phyloP scores from a whole-genome alignment of 2,888 invertebrate species.

The Cyrtodaria siliqua region DNA sequence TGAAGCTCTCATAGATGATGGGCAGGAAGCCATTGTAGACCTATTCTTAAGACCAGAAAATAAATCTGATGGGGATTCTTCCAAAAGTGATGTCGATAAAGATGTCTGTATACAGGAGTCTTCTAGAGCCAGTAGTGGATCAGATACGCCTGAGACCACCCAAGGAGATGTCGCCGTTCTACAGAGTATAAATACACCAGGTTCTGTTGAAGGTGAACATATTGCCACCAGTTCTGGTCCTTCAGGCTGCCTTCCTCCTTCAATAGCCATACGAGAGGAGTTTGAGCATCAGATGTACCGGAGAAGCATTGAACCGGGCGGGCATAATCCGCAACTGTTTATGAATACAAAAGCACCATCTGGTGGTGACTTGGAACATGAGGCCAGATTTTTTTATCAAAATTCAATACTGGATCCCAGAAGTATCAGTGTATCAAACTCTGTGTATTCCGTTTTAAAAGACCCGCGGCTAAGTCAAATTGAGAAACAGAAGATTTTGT shows the following conservation, averaged over 20 bases:
- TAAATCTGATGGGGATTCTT: constrained; percentile 10
- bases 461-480: not conserved
- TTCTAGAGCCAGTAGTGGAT: not conserved
- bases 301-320: constrained; percentile 47
- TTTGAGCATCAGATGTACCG: constrained; percentile 48
- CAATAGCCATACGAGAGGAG: constrained; percentile 46
- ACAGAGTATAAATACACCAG: not conserved
- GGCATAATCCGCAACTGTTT: not conserved
- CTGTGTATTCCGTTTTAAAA: constrained; percentile 22
- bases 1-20: constrained; percentile 75
- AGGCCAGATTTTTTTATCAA: constrained; percentile 43
- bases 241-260: not conserved
- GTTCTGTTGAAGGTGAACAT: not conserved
- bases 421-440: not conserved
- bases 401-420: constrained; percentile 34
- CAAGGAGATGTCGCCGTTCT: not conserved
- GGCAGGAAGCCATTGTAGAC: constrained; percentile 75
- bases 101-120: constrained; percentile 15
- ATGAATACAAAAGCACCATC: not conserved
- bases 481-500: constrained; percentile 24
- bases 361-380: constrained; percentile 18
- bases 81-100: constrained; percentile 18
- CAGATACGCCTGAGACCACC: not conserved
- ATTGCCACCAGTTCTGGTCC: not conserved
- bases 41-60: constrained; percentile 59